Evolutionary conservation across 2,888 invertebrate species (phyloP).

Genomic region (Chloroclysta siterata): DNA sequence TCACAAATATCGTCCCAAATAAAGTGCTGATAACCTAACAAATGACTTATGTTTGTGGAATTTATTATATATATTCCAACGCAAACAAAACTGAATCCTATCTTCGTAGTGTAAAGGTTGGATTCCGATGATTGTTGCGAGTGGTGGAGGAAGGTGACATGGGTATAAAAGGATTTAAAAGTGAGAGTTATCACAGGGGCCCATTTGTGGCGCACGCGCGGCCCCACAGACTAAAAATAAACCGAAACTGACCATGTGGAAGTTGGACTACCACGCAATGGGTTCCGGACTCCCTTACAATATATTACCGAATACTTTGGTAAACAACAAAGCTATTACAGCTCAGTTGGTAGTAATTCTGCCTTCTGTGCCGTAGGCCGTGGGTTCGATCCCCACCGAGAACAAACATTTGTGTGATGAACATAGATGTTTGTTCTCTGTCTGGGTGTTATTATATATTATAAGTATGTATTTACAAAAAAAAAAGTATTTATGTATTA

Average conservation of each 20-base stretch:
- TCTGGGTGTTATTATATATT: too few relatives aligned
- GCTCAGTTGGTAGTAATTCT: too few relatives aligned
- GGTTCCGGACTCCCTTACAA: neutral
- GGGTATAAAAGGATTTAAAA: conserved; percentile 78
- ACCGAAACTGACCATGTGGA: conserved; percentile 38
- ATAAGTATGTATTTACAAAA: too few relatives aligned
- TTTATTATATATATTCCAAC: conserved; percentile 60
- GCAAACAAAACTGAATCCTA: conserved; percentile 46
- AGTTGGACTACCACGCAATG: neutral
- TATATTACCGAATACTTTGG: neutral
- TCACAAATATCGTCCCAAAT: conserved; percentile 78
- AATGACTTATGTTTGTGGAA: conserved; percentile 83
- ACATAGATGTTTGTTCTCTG: too few relatives aligned
- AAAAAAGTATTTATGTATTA: too few relatives aligned
- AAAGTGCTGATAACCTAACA: conserved; percentile 83
- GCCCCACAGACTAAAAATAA: conserved; percentile 66
- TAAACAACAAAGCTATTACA: too few relatives aligned
- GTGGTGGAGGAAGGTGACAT: conserved; percentile 64
- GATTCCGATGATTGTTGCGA: conserved; percentile 40
- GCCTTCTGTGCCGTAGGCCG: too few relatives aligned
- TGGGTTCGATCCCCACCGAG: too few relatives aligned
- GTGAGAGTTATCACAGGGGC: conserved; percentile 83
- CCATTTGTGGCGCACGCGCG: conserved; percentile 83
- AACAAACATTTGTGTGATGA: too few relatives aligned
- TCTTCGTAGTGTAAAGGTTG: conserved; percentile 40